phyloP scores from a whole-genome alignment of 2,797 vertebrate species.

The Danio choprae region DNA sequence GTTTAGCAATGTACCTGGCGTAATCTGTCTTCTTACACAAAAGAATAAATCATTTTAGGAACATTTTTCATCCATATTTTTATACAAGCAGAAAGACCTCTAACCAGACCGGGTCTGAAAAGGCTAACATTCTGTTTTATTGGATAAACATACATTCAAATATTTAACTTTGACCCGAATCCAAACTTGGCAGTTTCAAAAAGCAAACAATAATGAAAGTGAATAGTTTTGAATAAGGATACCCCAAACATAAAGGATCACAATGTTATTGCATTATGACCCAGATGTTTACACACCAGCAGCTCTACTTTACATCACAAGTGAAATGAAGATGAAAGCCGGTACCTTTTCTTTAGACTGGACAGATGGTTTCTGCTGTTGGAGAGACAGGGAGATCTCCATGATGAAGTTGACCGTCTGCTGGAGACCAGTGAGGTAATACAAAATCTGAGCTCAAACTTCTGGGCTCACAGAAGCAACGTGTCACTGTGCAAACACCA shows the following conservation, averaged over 20 bases:
- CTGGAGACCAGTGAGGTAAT: conserved; percentile 34
- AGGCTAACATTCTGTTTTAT: not conserved
- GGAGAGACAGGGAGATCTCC: conserved; percentile 52
- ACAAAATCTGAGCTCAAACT: conserved; percentile 45
- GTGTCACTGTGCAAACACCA: conserved; percentile 64
- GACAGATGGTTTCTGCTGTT: conserved; percentile 35
- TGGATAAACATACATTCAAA: not conserved
- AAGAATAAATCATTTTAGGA: not conserved
- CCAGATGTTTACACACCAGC: not conserved
- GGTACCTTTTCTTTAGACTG: conserved; percentile 61
- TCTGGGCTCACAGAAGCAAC: conserved; percentile 52
- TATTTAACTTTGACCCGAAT: not conserved
- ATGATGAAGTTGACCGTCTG: conserved; percentile 48
- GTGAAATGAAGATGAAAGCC: conserved; percentile 5
- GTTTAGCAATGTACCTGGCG: not conserved
- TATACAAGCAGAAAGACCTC: not conserved
- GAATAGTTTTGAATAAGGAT: not conserved
- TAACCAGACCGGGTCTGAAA: not conserved
- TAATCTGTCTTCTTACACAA: not conserved
- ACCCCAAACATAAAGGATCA: not conserved
- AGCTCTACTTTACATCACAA: not conserved
- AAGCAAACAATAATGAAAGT: not conserved
- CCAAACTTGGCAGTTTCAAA: not conserved
- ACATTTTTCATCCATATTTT: not conserved
- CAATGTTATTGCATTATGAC: not conserved